Evolutionary conservation across 2,113 vertebrate species (phyloP), one percentile per base, ranked within the genome.

Genomic region (Sphyrna mokarran): DNA sequence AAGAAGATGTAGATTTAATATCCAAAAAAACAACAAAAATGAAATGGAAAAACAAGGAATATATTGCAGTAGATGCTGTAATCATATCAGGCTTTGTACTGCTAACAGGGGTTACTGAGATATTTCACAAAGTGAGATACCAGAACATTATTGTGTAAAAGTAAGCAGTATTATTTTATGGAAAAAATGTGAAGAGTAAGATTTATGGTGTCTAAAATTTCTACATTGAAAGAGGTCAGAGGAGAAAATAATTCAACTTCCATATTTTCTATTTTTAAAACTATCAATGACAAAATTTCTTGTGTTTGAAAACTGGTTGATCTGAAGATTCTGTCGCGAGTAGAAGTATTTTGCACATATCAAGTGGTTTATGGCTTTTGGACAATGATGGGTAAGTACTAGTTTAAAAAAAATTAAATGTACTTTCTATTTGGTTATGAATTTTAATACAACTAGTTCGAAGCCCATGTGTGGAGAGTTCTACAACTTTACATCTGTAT

Each of bases 1-100:
- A 0, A 11, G 10, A 0, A 0, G 14, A 0, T 0, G 0, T 85
- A 54, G 33, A 0, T 58, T 76, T 89, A 54, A 58, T 69, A 22
- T 37, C 22, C 66, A 48, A 14, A 8, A 94, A 95, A 1, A 0
- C n/a, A 80, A 43, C 20, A 23, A 0, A 0, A 0, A 0, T 29
- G 58, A 8, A 18, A 85, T 43, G 48, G 20, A 85, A 20, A 40
- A 20, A 29, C 26, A 29, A 95, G 26, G 4, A 94, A 26, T 40
- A 54, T 43, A 86, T 37, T 95, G 14, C 68, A 58, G 22, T 33
- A 18, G 18, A 29, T 85, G n/a, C 54, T 48, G 29, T 7, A 66
- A 69, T 10, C 54, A n/a, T 43, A 72, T 29, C 70, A 78, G n/a
- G 37, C n/a, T 26, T 48, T 43, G 54, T 94, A 43, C 10, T 72